Percentiles rank a stretch among this genome's conserved stretches.
Conservation (phyloP, 2,797 vertebrate genomes). For the Mionectes olivaceus region DNA sequence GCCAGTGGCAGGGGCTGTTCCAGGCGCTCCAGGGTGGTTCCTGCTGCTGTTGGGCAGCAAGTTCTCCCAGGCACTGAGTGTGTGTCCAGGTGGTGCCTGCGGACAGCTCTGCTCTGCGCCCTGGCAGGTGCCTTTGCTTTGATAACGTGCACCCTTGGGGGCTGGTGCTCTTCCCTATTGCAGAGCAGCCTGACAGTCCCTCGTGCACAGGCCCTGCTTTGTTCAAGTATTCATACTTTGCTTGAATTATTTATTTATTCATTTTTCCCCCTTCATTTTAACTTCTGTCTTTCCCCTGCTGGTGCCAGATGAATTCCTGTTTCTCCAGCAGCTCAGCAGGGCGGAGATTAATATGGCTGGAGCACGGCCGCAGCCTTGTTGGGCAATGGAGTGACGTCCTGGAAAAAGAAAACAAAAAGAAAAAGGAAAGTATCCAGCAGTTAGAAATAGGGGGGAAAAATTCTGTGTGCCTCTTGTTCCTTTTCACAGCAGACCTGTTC, state of each 20-base stretch:
- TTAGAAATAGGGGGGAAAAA: background rate
- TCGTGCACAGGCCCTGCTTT: background rate
- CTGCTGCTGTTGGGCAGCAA: background rate
- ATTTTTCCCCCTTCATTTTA: slow-evolving; percentile 60
- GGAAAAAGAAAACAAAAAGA: background rate
- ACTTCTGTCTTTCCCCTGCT: slow-evolving; percentile 63
- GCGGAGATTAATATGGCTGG: slow-evolving; percentile 64
- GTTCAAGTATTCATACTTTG: slow-evolving; percentile 51
- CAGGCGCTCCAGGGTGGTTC: background rate
- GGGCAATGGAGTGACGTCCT: slow-evolving; percentile 57
- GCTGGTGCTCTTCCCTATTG: background rate
- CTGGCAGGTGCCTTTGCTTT: background rate
- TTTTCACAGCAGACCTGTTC: slow-evolving; percentile 41
- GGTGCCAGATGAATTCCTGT: slow-evolving; percentile 70
- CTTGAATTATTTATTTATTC: slow-evolving; percentile 72
- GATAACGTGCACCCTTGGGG: background rate
- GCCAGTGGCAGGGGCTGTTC: background rate
- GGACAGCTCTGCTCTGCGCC: background rate
- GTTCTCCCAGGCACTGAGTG: background rate
- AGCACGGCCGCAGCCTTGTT: background rate
- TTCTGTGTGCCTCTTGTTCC: slow-evolving; percentile 21
- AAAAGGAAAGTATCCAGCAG: slow-evolving; percentile 42
- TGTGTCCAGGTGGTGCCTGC: background rate
- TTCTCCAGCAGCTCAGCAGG: slow-evolving; percentile 69
- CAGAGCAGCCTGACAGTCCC: background rate